These are phyloP conservation scores for Colistium nudipinnis DNA, from an alignment of 2,113 vertebrate species.

Conservation along the genomic window DNA sequence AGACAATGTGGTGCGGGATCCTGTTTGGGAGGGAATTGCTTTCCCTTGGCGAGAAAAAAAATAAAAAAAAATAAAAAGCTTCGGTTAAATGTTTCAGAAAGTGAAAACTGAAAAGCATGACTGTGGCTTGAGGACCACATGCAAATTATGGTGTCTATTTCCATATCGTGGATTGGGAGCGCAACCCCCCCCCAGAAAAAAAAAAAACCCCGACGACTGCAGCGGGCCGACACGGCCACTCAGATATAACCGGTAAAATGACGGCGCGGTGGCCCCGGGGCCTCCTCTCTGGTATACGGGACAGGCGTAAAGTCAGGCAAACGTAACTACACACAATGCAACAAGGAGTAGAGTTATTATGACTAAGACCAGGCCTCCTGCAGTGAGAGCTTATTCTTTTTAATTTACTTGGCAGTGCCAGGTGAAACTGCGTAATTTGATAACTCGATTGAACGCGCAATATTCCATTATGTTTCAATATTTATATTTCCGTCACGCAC, in stretches of 20 bases:
- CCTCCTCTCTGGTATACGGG: background rate
- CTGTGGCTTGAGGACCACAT: conserved; percentile 47
- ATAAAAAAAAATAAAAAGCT: no score
- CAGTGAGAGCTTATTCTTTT: background rate
- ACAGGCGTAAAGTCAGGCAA: no score
- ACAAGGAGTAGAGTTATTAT: no score
- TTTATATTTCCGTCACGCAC: no score
- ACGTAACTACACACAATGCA: no score
- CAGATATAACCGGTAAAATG: conserved; percentile 41
- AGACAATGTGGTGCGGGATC: conserved; percentile 24
- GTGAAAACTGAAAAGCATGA: conserved; percentile 23
- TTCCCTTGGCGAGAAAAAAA: no score
- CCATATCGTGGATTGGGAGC: conserved; percentile 47
- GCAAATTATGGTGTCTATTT: conserved; percentile 68
- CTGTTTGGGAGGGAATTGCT: conserved; percentile 19
- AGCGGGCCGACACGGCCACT: conserved; percentile 23
- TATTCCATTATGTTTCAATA: no score
- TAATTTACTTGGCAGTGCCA: background rate
- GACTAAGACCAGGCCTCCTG: no score
- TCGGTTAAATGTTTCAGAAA: conserved; percentile 31
- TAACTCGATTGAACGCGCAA: no score
- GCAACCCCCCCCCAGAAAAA: no score
- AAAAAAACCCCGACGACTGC: conserved; percentile 14
- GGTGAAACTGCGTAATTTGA: background rate
- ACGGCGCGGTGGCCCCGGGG: background rate